Evolutionary conservation across 2,797 vertebrate genomes (phyloP).

Genomic region (Basileuterus tristriatus): DNA sequence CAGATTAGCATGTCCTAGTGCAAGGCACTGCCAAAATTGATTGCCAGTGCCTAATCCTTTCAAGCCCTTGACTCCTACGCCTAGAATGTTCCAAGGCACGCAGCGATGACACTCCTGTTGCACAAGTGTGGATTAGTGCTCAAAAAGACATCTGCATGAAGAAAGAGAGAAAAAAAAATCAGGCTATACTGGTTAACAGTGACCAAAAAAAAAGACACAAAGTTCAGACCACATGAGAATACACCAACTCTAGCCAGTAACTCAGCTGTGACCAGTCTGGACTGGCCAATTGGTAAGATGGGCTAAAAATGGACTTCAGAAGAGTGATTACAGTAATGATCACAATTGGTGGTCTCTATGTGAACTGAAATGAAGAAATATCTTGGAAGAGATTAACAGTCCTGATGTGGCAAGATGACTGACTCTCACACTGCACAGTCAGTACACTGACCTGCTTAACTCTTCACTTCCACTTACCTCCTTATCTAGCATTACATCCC

Average conservation of each 20-base stretch:
- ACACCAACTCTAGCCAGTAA: background rate
- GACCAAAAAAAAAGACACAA: background rate
- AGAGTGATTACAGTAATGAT: background rate
- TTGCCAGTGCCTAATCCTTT: background rate
- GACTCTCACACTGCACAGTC: background rate
- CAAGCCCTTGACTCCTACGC: background rate
- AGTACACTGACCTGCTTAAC: background rate
- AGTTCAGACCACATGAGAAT: background rate
- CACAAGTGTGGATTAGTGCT: background rate
- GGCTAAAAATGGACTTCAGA: background rate
- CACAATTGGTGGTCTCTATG: background rate
- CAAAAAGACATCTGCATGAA: background rate
- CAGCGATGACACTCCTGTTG: background rate
- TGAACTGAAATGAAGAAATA: background rate
- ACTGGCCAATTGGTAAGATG: background rate
- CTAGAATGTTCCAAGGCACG: background rate
- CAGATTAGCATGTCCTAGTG: background rate
- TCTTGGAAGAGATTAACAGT: background rate
- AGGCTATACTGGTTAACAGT: background rate
- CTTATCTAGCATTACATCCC: background rate
- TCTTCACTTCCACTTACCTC: background rate
- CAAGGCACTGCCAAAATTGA: background rate
- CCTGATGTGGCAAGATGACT: background rate
- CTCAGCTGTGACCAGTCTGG: background rate
- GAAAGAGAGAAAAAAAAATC: background rate